Evolutionary conservation across 2,888 invertebrate genomes (phyloP), one percentile per base, ranked within the genome.

Genomic region (Hydrotaea cyrtoneurina): DNA sequence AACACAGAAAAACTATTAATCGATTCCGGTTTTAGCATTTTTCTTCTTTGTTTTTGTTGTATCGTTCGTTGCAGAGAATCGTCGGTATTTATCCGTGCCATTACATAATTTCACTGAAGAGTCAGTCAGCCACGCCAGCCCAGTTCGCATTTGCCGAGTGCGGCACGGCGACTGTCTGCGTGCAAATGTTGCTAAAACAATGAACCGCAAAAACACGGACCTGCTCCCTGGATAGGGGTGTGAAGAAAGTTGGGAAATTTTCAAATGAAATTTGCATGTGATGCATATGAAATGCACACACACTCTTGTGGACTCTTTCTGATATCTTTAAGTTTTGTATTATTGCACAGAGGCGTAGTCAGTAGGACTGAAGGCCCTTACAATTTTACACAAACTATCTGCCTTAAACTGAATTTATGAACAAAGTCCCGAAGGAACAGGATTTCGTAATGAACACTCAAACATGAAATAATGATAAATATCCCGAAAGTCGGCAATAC

Each of bases 81-180:
- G 31, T 5, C 64, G 59, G 59, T 78, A 73, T 78, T 83, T 83
- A 75, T 71, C 74, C 75, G 55, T 79, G 74, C 26, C 76, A 87
- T 90, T 89, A 88, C 87, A 89, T 90, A 89, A 90, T 89, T 89
- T 88, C 87, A 89, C 88, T 89, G 87, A 87, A 82, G 17, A 66
- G 43, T 59, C 64, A 15, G 15, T 8, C n/a, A 15, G n/a, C 50
- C n/a, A 15, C 1, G n/a, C 15, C 50, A 50, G 50, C 26, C 7
- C 66, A 75, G 15, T 43, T 21, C 71, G 11, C 72, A 23, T 76
- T 75, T 39, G 43, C 43, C 2, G 21, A 31, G 3, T 43, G 39
- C n/a, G n/a, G 50, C 11, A 57, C 19, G 19, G 50, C 69, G 23
- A 50, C 26, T n/a, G n/a, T n/a, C n/a, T 62, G 17, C 36, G 59